Base-by-base conservation (phyloP, 2,113 vertebrate genomes). In the Heterocephalus glaber region DNA sequence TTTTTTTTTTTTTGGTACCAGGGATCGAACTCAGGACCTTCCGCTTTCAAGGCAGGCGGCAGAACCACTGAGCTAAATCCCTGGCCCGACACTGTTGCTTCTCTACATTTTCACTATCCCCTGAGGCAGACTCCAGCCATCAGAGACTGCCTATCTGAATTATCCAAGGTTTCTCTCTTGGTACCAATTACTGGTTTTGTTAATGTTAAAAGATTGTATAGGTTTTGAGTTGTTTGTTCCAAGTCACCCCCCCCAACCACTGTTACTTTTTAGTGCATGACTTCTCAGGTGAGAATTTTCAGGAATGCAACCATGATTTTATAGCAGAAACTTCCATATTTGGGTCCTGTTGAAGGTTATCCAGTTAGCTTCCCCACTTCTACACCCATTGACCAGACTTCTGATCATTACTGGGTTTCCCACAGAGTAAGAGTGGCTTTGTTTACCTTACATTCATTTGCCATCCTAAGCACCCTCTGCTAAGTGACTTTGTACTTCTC, bases 261-360 rank as follows among this genome's bases (percentile, higher is more conserved):
- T 72, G n/a, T 68, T 35, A 85, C 76, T 88, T 88, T 93, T 85
- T 58, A 95, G 80, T 41, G 44, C 8, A 54, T 66, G 52, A 63
- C 80, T 89, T 85, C 61, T 33, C 52, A 86, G 52, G 22, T 95
- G 58, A 81, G 49, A 24, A n/a, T 74, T 95, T 88, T 79, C 47
- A 81, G 66, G n/a, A 96, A 68, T 30, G 2, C 2, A 35, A 63
- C 14, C 54, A 72, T 72, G 26, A 70, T 81, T 35, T 80, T 86
- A 66, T 3, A 94, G 76, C 7, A 33, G 68, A 95, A 76, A 76
- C 33, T 10, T 86, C 56, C 68, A 17, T 83, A 28, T 35, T 79
- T 1, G 17, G 68, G 66, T 83, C 68, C 76, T 84, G 9, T 49
- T 74, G 65, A 89, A 82, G 54, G 77, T 68, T n/a, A 72, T 68